A percentile compares a stretch with the other conserved stretches of the same genome.
These are phyloP conservation scores for Homarus americanus DNA, from an alignment of 1,140 invertebrate genomes.

Conservation along the genomic window DNA sequence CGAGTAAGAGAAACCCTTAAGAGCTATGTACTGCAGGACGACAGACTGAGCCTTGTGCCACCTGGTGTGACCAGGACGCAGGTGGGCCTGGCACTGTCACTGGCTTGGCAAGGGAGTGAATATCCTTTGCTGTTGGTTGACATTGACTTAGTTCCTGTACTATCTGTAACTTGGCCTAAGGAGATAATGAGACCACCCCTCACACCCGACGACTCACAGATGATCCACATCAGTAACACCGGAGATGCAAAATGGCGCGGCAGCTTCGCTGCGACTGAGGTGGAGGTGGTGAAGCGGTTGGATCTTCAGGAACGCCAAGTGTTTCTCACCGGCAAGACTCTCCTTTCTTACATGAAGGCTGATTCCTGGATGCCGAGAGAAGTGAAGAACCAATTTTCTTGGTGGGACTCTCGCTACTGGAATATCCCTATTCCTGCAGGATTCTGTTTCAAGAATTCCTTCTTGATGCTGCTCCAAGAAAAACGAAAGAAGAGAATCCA, in stretches of 20 bases:
- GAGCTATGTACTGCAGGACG: neutral
- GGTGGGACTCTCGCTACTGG: conserved; percentile 22
- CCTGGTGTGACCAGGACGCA: conserved; percentile 25
- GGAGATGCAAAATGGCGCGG: neutral
- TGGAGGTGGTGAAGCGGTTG: neutral
- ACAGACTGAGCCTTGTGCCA: conserved; percentile 14
- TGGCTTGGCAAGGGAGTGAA: conserved; percentile 29
- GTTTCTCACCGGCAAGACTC: neutral
- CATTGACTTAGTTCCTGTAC: conserved; percentile 31
- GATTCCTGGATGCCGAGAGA: conserved; percentile 26
- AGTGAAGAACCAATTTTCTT: neutral
- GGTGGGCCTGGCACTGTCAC: neutral
- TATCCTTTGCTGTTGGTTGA: conserved; percentile 19
- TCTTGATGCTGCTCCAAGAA: neutral
- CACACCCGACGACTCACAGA: neutral
- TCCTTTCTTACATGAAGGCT: conserved; percentile 15
- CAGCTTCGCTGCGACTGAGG: conserved; percentile 6
- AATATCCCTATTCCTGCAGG: neutral
- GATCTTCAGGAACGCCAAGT: neutral
- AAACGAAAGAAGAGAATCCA: neutral
- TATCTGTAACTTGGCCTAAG: conserved; percentile 8
- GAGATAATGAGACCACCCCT: neutral
- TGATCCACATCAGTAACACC: neutral
- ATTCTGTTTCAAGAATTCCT: conserved; percentile 1
- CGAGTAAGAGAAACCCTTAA: neutral